A percentile compares a stretch with the other conserved stretches of the same genome.
These are phyloP conservation scores for Centruroides sculpturatus DNA, from an alignment of 1,140 invertebrate genomes.

Conservation along the genomic window DNA sequence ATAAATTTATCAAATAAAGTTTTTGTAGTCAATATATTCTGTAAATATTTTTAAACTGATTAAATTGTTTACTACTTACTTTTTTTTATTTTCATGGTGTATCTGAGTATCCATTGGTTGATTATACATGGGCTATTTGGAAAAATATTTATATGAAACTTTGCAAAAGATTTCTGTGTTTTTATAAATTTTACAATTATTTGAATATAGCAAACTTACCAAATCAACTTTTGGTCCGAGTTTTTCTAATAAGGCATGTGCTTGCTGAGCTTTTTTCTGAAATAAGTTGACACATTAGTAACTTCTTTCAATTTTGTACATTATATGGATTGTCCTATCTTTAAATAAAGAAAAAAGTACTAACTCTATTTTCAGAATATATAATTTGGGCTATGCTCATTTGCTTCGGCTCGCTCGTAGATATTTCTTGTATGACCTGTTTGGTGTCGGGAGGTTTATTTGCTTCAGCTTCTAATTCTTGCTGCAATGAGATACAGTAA, in stretches of 20 bases:
- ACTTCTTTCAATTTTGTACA: not conserved
- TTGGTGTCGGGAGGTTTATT: conserved; percentile 47
- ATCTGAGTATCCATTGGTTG: conserved; percentile 83
- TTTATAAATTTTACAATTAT: too few relatives aligned
- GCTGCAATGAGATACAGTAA: conserved; percentile 31
- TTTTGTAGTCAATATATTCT: too few relatives aligned
- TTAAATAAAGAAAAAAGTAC: conserved; percentile 8
- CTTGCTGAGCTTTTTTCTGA: conserved; percentile 63
- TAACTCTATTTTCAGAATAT: conserved; percentile 81
- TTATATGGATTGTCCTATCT: too few relatives aligned
- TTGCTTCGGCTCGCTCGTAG: conserved; percentile 46
- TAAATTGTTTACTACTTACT: conserved; percentile 28
- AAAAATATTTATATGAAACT: too few relatives aligned
- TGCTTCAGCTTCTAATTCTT: conserved; percentile 66
- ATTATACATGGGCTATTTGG: conserved; percentile 68
- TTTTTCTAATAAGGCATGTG: conserved; percentile 60
- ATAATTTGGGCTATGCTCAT: conserved; percentile 82
- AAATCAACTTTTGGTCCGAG: conserved; percentile 60
- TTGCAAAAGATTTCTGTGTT: too few relatives aligned
- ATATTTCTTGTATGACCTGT: conserved; percentile 35
- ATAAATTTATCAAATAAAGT: too few relatives aligned
- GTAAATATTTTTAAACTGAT: not conserved
- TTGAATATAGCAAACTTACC: conserved; percentile 26
- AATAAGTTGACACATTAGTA: conserved; percentile 20
- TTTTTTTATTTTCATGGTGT: conserved; percentile 73